Evolutionary conservation across 2,113 vertebrate genomes (phyloP), one percentile per base, ranked within the genome.

Genomic region (Silurus glanis): DNA sequence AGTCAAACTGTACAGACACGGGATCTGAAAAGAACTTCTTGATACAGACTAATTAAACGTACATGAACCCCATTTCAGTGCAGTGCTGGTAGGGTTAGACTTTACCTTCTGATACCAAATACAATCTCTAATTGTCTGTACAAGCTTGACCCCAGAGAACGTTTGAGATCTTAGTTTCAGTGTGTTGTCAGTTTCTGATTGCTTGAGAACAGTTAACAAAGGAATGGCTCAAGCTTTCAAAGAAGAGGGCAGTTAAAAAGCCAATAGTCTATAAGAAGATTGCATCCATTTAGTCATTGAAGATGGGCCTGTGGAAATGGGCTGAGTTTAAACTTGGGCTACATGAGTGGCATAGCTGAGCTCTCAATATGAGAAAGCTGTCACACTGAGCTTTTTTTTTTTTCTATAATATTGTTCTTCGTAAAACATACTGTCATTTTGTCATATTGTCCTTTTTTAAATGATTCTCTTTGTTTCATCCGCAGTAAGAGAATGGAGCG

Each of bases 351-450:
- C 97, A 98, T 97, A 97, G 97, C 96, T 96, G 96, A 98, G 97
- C 97, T 99, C 98, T 99, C 98, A 99, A 99, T 99, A 99, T 99
- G 98, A 99, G 98, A 99, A 99, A 98, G 97, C 98, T 97, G 97
- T 97, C 97, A 96, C 96, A 97, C 97, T 97, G 96, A 96, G 97
- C 96, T 95, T 96, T 90, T 95, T 96, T 90, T 92, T 92, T 92
- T 91, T 80, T 92, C 90, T 91, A 92, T 92, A 72, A 88, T 91
- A 91, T 90, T 91, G 91, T 94, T 95, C 92, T 87, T 93, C 89
- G 90, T 92, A 93, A 94, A 94, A 95, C 84, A 80, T 78, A 83
- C 71, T 83, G 45, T 88, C 58, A 49, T 67, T 94, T 91, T 90
- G 91, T 37, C 37, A 94, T 94, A 93, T 92, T 81, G 89, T 94